These are phyloP conservation scores for Cyanistes caeruleus DNA, from an alignment of 2,113 vertebrate species.

Conservation along the genomic window DNA sequence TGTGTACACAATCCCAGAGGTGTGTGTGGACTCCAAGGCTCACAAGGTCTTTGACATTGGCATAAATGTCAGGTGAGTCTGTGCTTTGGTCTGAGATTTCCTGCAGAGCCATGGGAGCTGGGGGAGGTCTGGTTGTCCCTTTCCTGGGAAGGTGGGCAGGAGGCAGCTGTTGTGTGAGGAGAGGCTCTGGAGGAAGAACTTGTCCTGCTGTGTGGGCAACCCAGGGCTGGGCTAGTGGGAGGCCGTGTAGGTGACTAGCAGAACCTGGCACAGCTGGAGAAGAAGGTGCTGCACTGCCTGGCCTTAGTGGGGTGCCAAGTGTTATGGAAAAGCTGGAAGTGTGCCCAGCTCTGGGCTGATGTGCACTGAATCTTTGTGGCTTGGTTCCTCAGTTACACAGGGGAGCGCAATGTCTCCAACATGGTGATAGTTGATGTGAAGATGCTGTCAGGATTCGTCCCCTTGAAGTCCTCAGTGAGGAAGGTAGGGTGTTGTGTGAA, in stretches of 20 bases:
- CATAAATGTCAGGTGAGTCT: constrained; percentile 70
- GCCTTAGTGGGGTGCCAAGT: neutral
- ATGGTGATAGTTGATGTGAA: constrained; percentile 55
- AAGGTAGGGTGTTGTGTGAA: neutral
- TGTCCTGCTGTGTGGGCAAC: neutral
- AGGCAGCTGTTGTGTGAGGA: neutral
- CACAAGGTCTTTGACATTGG: constrained; percentile 61
- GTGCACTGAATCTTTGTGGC: neutral
- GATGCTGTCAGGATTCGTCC: constrained; percentile 71
- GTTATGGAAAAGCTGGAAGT: neutral
- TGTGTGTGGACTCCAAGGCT: neutral
- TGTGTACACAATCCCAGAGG: constrained; percentile 4
- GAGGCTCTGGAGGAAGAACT: neutral
- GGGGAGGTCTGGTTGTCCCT: neutral
- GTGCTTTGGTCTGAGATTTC: accelerated
- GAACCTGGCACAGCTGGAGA: neutral
- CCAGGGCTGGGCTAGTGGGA: neutral
- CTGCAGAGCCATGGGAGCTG: neutral
- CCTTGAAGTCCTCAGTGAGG: neutral
- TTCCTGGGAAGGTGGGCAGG: neutral
- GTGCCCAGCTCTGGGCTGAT: neutral
- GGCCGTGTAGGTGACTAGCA: accelerated
- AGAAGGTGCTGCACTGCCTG: neutral
- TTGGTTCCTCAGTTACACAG: constrained; percentile 54
- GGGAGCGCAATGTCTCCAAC: constrained; percentile 58